Percentiles rank a stretch among this genome's conserved stretches.
Evolutionary conservation across 2,888 invertebrate species (phyloP).

Genomic region (Cryptophagus acutangulus): DNA sequence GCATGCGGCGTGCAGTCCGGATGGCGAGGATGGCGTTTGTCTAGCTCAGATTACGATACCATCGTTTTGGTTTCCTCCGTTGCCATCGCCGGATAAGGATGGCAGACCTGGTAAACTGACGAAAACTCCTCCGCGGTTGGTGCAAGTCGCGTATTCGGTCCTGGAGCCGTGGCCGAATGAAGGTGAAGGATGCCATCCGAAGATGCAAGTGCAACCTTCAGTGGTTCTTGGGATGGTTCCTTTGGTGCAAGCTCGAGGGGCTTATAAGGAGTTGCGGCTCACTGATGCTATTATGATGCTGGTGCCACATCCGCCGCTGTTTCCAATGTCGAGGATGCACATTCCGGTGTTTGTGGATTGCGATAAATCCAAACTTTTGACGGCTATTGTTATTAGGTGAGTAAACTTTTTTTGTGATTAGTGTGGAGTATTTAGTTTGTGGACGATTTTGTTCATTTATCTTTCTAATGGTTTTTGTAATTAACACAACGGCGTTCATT

Average conservation of each 20-base stretch:
- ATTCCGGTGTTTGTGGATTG: slow-evolving; percentile 83
- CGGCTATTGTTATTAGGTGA: slow-evolving; percentile 81
- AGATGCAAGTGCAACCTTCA: slow-evolving; percentile 61
- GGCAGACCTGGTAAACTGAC: slow-evolving; percentile 47
- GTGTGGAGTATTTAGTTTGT: too few relatives aligned
- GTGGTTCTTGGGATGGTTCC: slow-evolving; percentile 59
- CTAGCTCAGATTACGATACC: slow-evolving; percentile 79
- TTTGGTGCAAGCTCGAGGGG: slow-evolving; percentile 70
- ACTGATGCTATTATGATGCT: slow-evolving; percentile 80
- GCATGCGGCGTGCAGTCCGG: slow-evolving; percentile 88
- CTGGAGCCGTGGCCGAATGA: slow-evolving; percentile 71
- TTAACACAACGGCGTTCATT: too few relatives aligned
- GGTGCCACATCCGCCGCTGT: slow-evolving; percentile 82
- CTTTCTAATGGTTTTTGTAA: too few relatives aligned
- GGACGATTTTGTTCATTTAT: too few relatives aligned
- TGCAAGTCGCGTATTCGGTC: slow-evolving; percentile 82
- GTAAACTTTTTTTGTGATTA: not conserved
- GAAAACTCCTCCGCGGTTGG: slow-evolving; percentile 62
- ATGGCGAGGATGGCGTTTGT: slow-evolving; percentile 89
- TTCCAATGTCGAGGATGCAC: slow-evolving; percentile 84
- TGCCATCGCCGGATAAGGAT: slow-evolving; percentile 60
- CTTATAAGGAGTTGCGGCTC: slow-evolving; percentile 78
- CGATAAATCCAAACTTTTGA: slow-evolving; percentile 60
- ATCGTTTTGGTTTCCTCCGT: slow-evolving; percentile 84
- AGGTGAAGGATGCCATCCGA: slow-evolving; percentile 68